A percentile compares a stretch with the other conserved stretches of the same genome.
Conservation (phyloP, 1,140 invertebrate genomes). For the Idris sp. region DNA sequence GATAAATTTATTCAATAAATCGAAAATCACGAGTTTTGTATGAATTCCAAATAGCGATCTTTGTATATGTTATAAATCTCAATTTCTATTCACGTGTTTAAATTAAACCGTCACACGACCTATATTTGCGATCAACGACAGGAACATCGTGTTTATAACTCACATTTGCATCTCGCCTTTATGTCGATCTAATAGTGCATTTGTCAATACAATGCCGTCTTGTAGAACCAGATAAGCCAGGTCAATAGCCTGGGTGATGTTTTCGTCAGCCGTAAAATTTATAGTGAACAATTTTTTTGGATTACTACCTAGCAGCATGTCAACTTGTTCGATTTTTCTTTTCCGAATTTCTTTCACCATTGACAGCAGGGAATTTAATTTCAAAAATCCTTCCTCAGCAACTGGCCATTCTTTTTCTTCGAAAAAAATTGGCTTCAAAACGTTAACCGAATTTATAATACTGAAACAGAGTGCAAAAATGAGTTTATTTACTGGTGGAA, state of each 20-base stretch:
- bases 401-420: slow-evolving; percentile 62
- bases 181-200: slow-evolving; percentile 63
- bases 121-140: slow-evolving; percentile 25
- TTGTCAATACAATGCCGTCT: slow-evolving; percentile 65
- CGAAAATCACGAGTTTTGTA: no score
- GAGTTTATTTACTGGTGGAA: not conserved
- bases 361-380: slow-evolving; percentile 65
- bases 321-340: not conserved
- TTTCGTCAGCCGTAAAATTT: slow-evolving; percentile 24
- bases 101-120: no score
- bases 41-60: no score
- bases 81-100: no score
- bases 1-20: no score
- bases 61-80: no score
- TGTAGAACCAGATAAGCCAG: slow-evolving; percentile 58
- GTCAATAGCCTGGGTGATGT: slow-evolving; percentile 66
- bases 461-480: slow-evolving; percentile 53
- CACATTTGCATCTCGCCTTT: slow-evolving; percentile 58
- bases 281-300: slow-evolving; percentile 17
- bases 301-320: slow-evolving; percentile 8
- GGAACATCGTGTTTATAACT: slow-evolving; percentile 29
- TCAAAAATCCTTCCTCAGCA: slow-evolving; percentile 61
- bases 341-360: slow-evolving; percentile 56
- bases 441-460: slow-evolving; percentile 63
- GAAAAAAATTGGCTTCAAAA: slow-evolving; percentile 67